A percentile compares a stretch with the other conserved stretches of the same genome.
Evolutionary conservation across 2,797 vertebrate genomes (phyloP).

Genomic region (Pseudochirops corinnae): DNA sequence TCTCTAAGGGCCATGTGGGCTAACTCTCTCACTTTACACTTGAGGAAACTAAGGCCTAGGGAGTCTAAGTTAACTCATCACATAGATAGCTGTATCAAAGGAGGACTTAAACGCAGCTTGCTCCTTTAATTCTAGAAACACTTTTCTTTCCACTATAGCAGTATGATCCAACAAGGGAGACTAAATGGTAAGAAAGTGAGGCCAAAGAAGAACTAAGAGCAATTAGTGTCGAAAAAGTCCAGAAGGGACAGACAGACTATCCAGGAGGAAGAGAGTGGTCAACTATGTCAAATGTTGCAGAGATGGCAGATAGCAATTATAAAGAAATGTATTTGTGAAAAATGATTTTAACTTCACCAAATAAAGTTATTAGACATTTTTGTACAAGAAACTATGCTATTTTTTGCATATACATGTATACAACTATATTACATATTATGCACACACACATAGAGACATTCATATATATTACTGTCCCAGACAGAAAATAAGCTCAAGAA

Average conservation of each 20-base stretch:
- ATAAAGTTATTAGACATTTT: not conserved
- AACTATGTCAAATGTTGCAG: not conserved
- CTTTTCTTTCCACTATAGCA: not conserved
- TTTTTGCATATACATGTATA: not conserved
- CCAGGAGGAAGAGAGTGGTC: not conserved
- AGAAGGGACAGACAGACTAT: not conserved
- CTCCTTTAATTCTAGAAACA: not conserved
- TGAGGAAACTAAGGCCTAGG: not conserved
- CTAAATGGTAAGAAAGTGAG: not conserved
- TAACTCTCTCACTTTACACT: not conserved
- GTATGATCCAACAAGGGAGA: not conserved
- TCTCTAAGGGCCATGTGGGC: not conserved
- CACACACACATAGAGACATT: not conserved
- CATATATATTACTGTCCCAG: not conserved
- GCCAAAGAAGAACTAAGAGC: not conserved
- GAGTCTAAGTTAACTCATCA: not conserved
- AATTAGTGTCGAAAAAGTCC: not conserved
- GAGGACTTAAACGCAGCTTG: not conserved
- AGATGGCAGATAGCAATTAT: not conserved
- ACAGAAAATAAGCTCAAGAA: not conserved
- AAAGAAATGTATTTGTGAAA: not conserved
- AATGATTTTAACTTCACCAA: not conserved
- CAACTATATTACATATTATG: no score
- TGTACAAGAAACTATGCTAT: not conserved
- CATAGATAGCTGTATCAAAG: not conserved